Base-by-base conservation (phyloP, 2,888 invertebrate genomes). In the Eudemis profundana region DNA sequence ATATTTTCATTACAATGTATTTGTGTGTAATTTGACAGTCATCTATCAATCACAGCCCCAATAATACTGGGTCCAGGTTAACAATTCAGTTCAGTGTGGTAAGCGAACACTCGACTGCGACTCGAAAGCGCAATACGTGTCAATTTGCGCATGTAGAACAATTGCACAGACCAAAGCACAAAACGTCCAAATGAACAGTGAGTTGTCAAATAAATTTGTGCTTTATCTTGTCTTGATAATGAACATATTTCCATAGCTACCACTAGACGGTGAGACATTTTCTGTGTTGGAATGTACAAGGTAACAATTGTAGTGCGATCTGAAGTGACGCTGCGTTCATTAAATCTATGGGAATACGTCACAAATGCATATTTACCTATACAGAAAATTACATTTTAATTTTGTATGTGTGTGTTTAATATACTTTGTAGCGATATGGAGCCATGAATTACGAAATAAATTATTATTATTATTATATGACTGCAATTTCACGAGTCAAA, bases 61-160 rank as follows among this genome's bases (percentile, higher is more conserved):
- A n/a, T n/a, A n/a, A n/a, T n/a, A n/a, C n/a, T n/a, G n/a, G n/a
- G n/a, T n/a, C 8, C 33, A 10, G 33, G 33, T 33, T 33, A 33
- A 0, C 33, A 10, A 10, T 3, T 15, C 4, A 10, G 33, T 3
- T 15, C 4, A n/a, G 21, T 27, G 27, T 42, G 12, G 27, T 8
- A 14, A 21, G n/a, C 10, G 21, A 54, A 21, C 27, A 42, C 23
- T 42, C 7, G 17, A 56, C 1, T 15, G 42, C n/a, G 10, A 27
- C 14, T 19, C 12, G 17, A 42, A 14, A 40, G 40, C 40, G 27
- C 3, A 54, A 38, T 51, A 51, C 33, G 50, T 33, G 50, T 21
- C 29, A 33, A 29, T 50, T 29, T 17, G 49, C 29, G 10, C 17
- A 14, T 50, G 49, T 29, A 23, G 29, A 50, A 50, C 49, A 50